Base-by-base conservation (phyloP, 1,140 invertebrate species). In the Drosophila nigromelanica region DNA sequence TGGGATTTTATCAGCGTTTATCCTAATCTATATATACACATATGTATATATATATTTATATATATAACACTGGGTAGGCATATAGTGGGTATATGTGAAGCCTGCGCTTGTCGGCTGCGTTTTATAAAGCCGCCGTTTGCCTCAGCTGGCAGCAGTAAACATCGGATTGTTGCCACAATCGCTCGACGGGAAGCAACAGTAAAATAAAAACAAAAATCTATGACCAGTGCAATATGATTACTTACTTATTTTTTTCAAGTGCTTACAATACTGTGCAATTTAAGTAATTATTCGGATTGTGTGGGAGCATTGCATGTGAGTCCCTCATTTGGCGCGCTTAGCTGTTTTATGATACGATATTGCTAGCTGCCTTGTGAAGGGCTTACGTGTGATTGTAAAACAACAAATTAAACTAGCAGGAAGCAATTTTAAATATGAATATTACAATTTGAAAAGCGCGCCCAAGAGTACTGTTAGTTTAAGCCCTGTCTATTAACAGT, bases 341-440 rank as follows among this genome's bases (percentile, higher is more conserved):
- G 80, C 90, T 91, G 45, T 54, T 51, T 70, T 74, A 61, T 64
- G 21, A 68, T 80, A 39, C 27, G 55, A 83, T 83, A 83, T 83
- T 61, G 89, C 90, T 91, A 91, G 90, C 90, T 91, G 90, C 90
- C 90, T 91, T 78, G 77, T 91, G 90, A 91, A 91, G 89, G 90
- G 90, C 90, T 91, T 91, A 80, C 82, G 78, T 91, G 90, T 85
- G 69, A 77, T 90, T 83, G 73, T 56, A 35, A 51, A 30, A 35
- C 89, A 83, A 78, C 89, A 14, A 48, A 6, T 2, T 14, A 37
- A 15, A 15, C 14, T 39, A 35, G 10, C 14, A n/a, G 7, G 12
- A 48, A 3, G 14, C 14, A 24, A 11, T 47, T 21, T 4, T 4
- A 47, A 4, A 48, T 24, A 5, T 4, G 0, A 35, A 35, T 42